Evolutionary conservation across 2,888 invertebrate species (phyloP).

Genomic region (Megastigmus dorsalis): DNA sequence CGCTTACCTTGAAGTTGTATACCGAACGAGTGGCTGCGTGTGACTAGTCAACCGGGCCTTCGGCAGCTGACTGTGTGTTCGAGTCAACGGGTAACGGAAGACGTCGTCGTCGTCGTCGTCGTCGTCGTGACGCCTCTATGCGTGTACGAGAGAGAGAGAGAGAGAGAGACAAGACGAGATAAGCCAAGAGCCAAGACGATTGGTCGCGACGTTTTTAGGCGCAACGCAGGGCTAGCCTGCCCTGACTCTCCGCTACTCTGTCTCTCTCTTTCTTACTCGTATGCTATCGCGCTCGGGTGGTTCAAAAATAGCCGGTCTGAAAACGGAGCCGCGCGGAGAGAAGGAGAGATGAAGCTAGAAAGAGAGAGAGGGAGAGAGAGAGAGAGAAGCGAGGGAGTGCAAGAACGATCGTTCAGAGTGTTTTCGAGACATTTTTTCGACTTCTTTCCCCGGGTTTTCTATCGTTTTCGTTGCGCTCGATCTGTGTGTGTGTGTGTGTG

Average conservation of each 20-base stretch:
- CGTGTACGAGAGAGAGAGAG: constrained; percentile 30
- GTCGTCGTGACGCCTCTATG: no score
- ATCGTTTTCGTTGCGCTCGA: no score
- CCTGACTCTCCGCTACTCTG: constrained; percentile 37
- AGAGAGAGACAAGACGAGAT: constrained; percentile 19
- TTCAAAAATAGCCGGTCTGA: constrained; percentile 51
- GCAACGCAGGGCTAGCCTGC: constrained; percentile 54
- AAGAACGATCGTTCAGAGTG: no score
- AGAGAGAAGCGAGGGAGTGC: neutral
- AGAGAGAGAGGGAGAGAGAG: no score
- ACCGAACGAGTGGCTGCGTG: constrained; percentile 57
- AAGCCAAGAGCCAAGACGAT: constrained; percentile 57
- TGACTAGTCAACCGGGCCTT: constrained; percentile 77
- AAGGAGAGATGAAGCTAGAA: neutral
- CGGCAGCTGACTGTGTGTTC: constrained; percentile 80
- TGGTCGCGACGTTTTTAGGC: constrained; percentile 71
- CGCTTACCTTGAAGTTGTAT: constrained; percentile 53
- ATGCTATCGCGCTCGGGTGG: no score
- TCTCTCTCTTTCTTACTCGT: constrained; percentile 51
- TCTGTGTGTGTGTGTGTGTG: no score
- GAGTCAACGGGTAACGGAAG: constrained; percentile 69
- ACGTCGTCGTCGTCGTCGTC: constrained; percentile 58
- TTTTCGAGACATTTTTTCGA: no score
- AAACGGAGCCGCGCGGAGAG: constrained; percentile 36
- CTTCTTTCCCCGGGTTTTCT: no score